phyloP scores from a whole-genome alignment of 1,140 invertebrate genomes.

The Pseudomyrmex pallidus region DNA sequence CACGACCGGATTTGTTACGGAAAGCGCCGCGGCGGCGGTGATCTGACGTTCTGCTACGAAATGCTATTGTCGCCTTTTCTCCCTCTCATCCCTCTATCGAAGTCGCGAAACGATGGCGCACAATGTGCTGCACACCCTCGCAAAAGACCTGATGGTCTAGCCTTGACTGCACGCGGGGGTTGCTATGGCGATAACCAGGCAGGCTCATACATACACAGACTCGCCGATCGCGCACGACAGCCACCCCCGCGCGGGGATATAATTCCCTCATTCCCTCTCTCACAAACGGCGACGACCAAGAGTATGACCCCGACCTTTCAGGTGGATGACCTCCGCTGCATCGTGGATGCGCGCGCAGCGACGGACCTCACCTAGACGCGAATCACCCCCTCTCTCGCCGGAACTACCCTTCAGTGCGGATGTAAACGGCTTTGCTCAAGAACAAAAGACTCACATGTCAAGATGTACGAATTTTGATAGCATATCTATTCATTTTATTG shows the following conservation, averaged over 20 bases:
- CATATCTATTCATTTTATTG: neutral
- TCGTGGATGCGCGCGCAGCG: conserved; percentile 78
- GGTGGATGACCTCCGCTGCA: conserved; percentile 86
- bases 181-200: conserved; percentile 82
- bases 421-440: conserved; percentile 41
- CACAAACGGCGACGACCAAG: conserved; percentile 72
- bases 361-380: conserved; percentile 69
- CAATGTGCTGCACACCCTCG: conserved; percentile 67
- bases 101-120: conserved; percentile 60
- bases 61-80: conserved; percentile 51
- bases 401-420: conserved; percentile 6
- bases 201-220: conserved; percentile 50
- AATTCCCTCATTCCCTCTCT: conserved; percentile 54
- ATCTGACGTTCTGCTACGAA: conserved; percentile 28
- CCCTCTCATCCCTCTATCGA: neutral
- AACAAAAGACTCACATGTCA: conserved; percentile 26
- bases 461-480: conserved; percentile 23
- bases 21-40: conserved; percentile 23
- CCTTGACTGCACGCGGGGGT: conserved; percentile 84
- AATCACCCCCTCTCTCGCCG: conserved; percentile 25
- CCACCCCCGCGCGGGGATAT: conserved; percentile 66
- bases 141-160: conserved; percentile 80
- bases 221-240: conserved; percentile 66
- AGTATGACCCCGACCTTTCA: conserved; percentile 85
- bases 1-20: conserved; percentile 39